Base-by-base conservation (phyloP, 1,140 invertebrate genomes). In the Lineus longissimus region DNA sequence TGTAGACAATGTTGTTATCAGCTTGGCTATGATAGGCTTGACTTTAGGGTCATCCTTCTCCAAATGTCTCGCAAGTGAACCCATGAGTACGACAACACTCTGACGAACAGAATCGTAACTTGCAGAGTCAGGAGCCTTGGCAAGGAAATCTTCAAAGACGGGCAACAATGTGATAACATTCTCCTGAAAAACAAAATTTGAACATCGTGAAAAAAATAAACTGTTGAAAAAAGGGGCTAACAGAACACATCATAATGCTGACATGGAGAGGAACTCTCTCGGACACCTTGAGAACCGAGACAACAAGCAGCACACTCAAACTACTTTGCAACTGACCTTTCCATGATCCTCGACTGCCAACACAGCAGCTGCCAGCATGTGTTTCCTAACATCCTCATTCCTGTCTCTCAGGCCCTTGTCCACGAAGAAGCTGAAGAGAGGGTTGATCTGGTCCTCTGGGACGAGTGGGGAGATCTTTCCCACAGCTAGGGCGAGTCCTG, bases 21-120 rank as follows among this genome's bases (percentile, higher is more conserved):
- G 83, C 72, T 95, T 88, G 67, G 87, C 87, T 17, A 98, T 90
- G 71, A 99, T 99, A 1, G 95, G 94, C 75, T 93, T 91, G 55
- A 89, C 92, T 88, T 83, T 94, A 78, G 88, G 85, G 82, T 98
- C 93, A 71, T 91, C 89, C 57, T 90, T 91, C 64, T 96, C 93
- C 67, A 99, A 87, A 87, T 99, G 95, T 40, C 92, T 86, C 1
- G 96, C 96, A 65, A 99, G 84, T 0, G 91, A 94, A 17, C 97
- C 97, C 90, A 99, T 95, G 9, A 99, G 84, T 73, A 99, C 91
- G 31, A 99, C 93, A 43, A 98, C 93, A 70, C 93, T 92, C 77
- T 98, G 94, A 43, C 96, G 87, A 29, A 96, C 91, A 6, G 90
- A 89, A 84, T 99, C 97, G 79, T 88, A 95, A 65, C 88, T 88